A percentile compares a stretch with the other conserved stretches of the same genome.
phyloP scores from a whole-genome alignment of 2,888 invertebrate genomes.

The Dorcus parallelipipedus region DNA sequence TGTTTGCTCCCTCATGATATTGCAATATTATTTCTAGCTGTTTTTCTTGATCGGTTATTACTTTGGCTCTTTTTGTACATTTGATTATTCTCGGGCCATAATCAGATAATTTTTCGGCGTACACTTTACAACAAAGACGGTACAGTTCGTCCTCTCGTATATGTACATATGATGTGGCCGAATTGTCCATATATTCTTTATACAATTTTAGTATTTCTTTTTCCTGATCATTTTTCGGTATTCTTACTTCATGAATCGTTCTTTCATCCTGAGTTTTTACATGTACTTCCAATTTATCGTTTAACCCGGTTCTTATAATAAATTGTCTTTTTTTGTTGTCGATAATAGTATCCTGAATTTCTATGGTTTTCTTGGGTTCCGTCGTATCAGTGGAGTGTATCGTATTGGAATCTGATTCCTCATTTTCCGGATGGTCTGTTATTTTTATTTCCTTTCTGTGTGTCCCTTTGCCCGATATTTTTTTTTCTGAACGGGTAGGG shows the following conservation, averaged over 20 bases:
- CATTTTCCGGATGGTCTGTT: not conserved
- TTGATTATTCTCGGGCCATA: slow-evolving; percentile 1
- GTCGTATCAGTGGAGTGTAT: not conserved
- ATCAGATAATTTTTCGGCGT: not conserved
- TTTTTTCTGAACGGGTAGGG: too few species aligned
- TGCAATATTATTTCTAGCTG: not conserved
- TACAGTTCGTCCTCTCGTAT: too few species aligned
- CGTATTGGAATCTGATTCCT: not conserved
- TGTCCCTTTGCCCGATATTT: too few species aligned
- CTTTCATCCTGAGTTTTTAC: not conserved
- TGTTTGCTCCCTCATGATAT: not conserved
- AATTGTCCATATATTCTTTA: not conserved
- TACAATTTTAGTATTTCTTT: not conserved
- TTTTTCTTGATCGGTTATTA: not conserved
- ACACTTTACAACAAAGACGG: not conserved
- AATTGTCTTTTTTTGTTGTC: slow-evolving; percentile 1
- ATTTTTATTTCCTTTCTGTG: too few species aligned
- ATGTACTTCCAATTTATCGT: not conserved
- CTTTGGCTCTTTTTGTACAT: not conserved
- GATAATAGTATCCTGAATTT: slow-evolving; percentile 1
- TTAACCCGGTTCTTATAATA: not conserved
- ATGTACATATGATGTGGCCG: not conserved
- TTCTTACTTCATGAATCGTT: not conserved
- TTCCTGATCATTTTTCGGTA: slow-evolving; percentile 1
- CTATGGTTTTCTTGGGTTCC: not conserved